Evolutionary conservation across 1,140 invertebrate species (phyloP).

Genomic region (Leptopilina clavipes): DNA sequence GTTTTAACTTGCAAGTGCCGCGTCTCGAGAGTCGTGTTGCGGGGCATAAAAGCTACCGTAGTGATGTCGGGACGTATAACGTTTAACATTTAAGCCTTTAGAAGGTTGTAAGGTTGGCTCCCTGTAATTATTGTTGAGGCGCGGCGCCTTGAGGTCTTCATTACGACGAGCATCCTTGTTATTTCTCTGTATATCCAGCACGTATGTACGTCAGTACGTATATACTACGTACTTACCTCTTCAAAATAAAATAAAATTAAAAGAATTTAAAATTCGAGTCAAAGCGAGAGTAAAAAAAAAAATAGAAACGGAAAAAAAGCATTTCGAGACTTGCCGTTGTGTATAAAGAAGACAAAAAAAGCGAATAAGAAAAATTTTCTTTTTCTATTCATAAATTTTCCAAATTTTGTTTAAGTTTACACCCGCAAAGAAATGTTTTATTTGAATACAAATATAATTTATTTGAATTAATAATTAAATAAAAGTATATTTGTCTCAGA

Average conservation of each 20-base stretch:
- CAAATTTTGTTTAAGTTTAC: too few species aligned
- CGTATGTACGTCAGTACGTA: constrained; percentile 44
- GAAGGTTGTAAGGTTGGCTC: constrained; percentile 75
- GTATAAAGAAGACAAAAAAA: not conserved
- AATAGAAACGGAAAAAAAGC: constrained; percentile 15
- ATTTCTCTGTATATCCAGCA: constrained; percentile 67
- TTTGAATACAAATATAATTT: too few species aligned
- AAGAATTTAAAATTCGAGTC: constrained; percentile 29
- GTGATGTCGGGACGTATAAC: constrained; percentile 70
- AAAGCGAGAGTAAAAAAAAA: not conserved
- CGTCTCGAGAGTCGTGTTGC: constrained; percentile 50
- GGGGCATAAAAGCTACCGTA: constrained; percentile 72
- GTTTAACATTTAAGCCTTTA: constrained; percentile 76
- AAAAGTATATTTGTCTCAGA: too few species aligned
- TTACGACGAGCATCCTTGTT: constrained; percentile 73
- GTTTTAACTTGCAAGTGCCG: constrained; percentile 49
- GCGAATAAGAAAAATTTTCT: not conserved
- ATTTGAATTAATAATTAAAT: too few species aligned
- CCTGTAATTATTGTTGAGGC: constrained; percentile 76
- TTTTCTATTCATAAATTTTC: too few species aligned
- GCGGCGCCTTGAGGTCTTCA: constrained; percentile 76
- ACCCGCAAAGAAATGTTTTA: too few species aligned
- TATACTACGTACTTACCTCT: constrained; percentile 51
- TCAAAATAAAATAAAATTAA: constrained; percentile 33
- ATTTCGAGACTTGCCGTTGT: not conserved